These are phyloP conservation scores for Dicrostonyx torquatus DNA, from an alignment of 2,797 vertebrate species.

Conservation along the genomic window DNA sequence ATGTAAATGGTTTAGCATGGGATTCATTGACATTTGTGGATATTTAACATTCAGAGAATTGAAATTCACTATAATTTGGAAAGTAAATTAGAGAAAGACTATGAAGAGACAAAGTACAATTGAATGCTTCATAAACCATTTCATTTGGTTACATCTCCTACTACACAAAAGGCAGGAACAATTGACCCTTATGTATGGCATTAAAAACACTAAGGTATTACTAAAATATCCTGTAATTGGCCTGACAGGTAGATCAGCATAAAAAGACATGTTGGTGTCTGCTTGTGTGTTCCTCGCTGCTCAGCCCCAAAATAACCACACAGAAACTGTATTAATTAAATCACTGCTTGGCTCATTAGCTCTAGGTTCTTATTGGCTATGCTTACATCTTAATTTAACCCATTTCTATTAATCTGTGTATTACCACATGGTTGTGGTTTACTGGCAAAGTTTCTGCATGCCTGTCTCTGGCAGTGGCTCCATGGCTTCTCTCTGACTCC, in stretches of 20 bases:
- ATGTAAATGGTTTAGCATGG: neutral
- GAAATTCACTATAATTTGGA: slow-evolving; percentile 19
- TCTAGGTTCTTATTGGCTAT: no score
- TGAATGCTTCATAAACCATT: neutral
- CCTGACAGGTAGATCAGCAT: neutral
- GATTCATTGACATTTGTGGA: slow-evolving; percentile 11
- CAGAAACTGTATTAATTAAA: no score
- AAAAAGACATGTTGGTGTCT: no score
- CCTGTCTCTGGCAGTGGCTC: no score
- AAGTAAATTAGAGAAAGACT: neutral
- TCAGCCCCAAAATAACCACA: no score
- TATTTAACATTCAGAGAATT: neutral
- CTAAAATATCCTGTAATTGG: neutral
- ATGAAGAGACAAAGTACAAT: neutral
- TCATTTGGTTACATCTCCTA: neutral
- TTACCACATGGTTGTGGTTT: no score
- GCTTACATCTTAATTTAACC: no score
- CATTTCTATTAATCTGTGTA: no score
- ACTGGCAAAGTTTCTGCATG: no score
- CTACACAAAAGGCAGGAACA: neutral
- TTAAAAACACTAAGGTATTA: neutral
- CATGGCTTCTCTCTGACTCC: no score
- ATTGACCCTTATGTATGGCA: neutral
- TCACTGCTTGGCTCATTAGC: no score
- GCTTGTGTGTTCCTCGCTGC: no score